Conservation (phyloP, 1,140 invertebrate species). For the Euschistus heros region DNA sequence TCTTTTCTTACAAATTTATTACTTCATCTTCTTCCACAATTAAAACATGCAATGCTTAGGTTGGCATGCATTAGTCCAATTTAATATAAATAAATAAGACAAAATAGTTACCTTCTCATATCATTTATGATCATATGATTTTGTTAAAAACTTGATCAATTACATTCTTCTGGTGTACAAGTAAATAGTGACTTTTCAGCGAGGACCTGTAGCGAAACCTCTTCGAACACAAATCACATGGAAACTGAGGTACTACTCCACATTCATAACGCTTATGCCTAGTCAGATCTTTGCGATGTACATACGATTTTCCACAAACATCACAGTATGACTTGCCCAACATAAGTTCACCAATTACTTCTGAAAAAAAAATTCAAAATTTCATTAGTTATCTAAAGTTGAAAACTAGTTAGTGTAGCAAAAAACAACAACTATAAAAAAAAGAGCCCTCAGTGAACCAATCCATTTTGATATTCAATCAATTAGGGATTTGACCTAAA, state of each 20-base stretch:
- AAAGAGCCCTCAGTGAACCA: too few species aligned
- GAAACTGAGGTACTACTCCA: slow-evolving; percentile 36
- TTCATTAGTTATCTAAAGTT: background rate
- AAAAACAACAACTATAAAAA: too few species aligned
- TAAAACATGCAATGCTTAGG: too few species aligned
- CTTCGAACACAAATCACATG: slow-evolving; percentile 27
- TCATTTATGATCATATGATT: slow-evolving; percentile 12
- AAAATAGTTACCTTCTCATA: too few species aligned
- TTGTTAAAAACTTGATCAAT: slow-evolving; percentile 8
- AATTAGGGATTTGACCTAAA: too few species aligned
- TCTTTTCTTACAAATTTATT: too few species aligned
- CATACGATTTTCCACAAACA: slow-evolving; percentile 54
- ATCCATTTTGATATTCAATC: too few species aligned
- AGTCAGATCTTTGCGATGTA: slow-evolving; percentile 56
- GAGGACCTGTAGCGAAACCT: slow-evolving; percentile 29
- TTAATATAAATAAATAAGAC: too few species aligned
- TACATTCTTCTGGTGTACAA: slow-evolving; percentile 2
- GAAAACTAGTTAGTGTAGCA: background rate
- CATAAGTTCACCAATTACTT: background rate
- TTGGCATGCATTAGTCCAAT: too few species aligned
- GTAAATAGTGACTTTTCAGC: background rate
- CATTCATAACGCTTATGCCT: slow-evolving; percentile 35
- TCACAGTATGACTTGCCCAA: slow-evolving; percentile 9
- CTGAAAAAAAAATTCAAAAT: background rate
- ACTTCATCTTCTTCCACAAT: too few species aligned